Evolutionary conservation across 2,797 vertebrate genomes (phyloP).

Genomic region (Lacerta bilineata): DNA sequence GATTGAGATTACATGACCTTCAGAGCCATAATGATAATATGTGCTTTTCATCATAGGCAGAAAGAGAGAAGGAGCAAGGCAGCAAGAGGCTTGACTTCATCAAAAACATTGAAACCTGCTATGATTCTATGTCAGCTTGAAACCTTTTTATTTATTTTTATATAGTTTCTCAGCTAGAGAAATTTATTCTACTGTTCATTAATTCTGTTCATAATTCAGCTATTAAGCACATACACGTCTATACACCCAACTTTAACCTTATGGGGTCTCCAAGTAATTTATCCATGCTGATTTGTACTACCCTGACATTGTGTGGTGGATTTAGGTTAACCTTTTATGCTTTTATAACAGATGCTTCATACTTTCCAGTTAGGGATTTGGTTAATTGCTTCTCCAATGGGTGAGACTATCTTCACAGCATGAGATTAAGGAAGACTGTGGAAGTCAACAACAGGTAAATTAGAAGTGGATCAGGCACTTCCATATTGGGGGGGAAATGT

Average conservation of each 20-base stretch:
- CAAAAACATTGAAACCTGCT: constrained; percentile 51
- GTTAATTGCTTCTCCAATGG: constrained; percentile 76
- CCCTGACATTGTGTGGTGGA: constrained; percentile 69
- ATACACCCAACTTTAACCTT: constrained; percentile 57
- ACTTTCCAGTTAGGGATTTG: constrained; percentile 69
- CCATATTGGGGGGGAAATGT: constrained; percentile 59
- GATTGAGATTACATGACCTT: neutral
- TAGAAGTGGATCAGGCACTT: constrained; percentile 74
- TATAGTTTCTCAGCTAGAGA: constrained; percentile 57
- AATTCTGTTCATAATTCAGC: constrained; percentile 48
- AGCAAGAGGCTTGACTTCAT: neutral
- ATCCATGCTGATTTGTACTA: constrained; percentile 64
- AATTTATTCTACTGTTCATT: constrained; percentile 61
- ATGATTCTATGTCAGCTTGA: constrained; percentile 33
- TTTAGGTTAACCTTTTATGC: constrained; percentile 76
- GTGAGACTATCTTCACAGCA: constrained; percentile 70
- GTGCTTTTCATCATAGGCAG: neutral
- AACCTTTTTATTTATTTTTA: constrained; percentile 46
- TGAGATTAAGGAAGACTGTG: constrained; percentile 71
- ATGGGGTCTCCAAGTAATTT: constrained; percentile 54
- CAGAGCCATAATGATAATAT: neutral
- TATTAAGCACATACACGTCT: neutral
- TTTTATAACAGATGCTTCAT: constrained; percentile 71
- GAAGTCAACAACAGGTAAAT: constrained; percentile 79
- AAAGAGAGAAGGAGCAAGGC: neutral